Evolutionary conservation across 2,113 vertebrate genomes (phyloP).

Genomic region (Coptodon bakossiorum): DNA sequence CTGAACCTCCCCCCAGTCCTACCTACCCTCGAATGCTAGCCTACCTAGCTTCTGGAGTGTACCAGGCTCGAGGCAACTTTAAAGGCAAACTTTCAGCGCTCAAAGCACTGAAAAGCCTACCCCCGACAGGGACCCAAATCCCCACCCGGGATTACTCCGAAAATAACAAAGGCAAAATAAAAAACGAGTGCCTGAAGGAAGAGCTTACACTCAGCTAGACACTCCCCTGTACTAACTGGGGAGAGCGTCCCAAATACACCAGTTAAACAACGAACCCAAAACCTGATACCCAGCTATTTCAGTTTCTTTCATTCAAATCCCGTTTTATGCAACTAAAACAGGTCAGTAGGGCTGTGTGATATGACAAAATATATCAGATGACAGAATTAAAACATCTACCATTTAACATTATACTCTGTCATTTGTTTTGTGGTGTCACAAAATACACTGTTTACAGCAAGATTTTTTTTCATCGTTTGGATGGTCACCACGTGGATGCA

Average conservation of each 20-base stretch:
- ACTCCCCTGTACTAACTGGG: not conserved
- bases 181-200: not conserved
- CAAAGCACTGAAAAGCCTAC: not conserved
- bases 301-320: not conserved
- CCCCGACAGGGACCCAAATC: not conserved
- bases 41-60: not conserved
- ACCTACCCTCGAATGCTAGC: not conserved
- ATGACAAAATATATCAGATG: not conserved
- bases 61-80: not conserved
- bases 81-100: not conserved
- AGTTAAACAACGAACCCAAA: not conserved
- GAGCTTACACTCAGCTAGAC: not conserved
- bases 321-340: not conserved
- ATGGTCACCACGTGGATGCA: not conserved
- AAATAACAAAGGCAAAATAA: not conserved
- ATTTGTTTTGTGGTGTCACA: not conserved
- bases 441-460: fast-evolving
- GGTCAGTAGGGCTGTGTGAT: not conserved
- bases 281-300: not conserved
- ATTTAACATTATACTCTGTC: not conserved
- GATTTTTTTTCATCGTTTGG: fast-evolving
- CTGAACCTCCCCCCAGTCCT: not conserved
- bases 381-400: not conserved
- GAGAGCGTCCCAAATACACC: not conserved
- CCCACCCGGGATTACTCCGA: not conserved